phyloP scores from a whole-genome alignment of 2,888 invertebrate genomes.

The Leptinotarsa rubiginosa region DNA sequence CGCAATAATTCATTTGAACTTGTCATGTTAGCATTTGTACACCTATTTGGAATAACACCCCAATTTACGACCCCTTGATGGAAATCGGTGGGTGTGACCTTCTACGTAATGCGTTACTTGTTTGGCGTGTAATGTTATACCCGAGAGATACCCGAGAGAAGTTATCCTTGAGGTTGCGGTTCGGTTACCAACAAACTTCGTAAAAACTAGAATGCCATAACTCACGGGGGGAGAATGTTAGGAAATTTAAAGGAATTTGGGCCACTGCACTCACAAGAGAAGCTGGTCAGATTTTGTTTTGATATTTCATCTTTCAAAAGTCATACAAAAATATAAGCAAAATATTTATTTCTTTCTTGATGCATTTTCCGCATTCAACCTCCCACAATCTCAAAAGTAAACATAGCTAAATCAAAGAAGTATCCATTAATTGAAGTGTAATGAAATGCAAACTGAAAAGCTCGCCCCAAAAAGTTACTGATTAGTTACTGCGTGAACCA shows the following conservation, averaged over 20 bases:
- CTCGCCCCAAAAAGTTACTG: too few species aligned
- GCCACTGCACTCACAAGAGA: neutral
- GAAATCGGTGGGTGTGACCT: slow-evolving; percentile 29
- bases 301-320: too few species aligned
- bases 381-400: too few species aligned
- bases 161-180: neutral
- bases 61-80: slow-evolving; percentile 38
- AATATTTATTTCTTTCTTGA: too few species aligned
- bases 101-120: slow-evolving; percentile 16
- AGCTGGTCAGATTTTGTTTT: too few species aligned
- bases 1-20: slow-evolving; percentile 30
- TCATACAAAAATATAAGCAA: too few species aligned
- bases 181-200: slow-evolving; percentile 4
- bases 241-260: neutral
- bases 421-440: too few species aligned
- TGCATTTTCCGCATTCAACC: too few species aligned
- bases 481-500: too few species aligned
- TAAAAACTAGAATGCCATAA: neutral
- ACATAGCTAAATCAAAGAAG: too few species aligned
- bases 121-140: slow-evolving; percentile 6
- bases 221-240: neutral
- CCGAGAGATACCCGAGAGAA: neutral
- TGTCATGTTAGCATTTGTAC: slow-evolving; percentile 36
- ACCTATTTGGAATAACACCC: slow-evolving; percentile 32
- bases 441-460: too few species aligned